phyloP scores from a whole-genome alignment of 2,113 vertebrate genomes.

The Dipodomys spectabilis region DNA sequence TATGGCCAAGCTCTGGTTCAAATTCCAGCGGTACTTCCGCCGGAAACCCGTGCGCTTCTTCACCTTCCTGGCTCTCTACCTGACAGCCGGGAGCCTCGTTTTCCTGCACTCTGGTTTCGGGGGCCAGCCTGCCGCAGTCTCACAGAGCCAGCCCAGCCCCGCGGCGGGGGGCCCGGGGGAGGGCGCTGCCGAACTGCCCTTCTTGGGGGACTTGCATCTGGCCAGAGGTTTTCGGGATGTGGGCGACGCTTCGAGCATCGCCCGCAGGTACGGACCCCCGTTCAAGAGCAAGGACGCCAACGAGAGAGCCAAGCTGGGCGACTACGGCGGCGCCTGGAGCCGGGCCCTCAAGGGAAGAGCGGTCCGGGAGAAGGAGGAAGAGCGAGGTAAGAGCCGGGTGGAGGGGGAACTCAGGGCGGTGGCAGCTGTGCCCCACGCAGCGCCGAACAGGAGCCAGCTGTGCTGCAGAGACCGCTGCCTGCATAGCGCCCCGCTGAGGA shows the following conservation, averaged over 20 bases:
- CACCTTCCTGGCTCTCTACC: conserved; percentile 94
- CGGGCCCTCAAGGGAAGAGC: conserved; percentile 89
- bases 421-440: not conserved
- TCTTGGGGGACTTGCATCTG: conserved; percentile 85
- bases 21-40: conserved; percentile 95
- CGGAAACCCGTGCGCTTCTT: conserved; percentile 95
- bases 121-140: conserved; percentile 83
- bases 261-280: conserved; percentile 89
- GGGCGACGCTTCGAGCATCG: conserved; percentile 45
- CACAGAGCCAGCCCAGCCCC: conserved; percentile 73
- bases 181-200: conserved; percentile 82
- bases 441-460: not conserved
- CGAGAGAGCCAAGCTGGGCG: conserved; percentile 83
- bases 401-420: not conserved
- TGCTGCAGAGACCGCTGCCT: rapidly evolving
- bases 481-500: not conserved
- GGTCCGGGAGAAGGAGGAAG: conserved; percentile 92
- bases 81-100: conserved; percentile 94
- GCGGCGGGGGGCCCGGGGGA: conserved; percentile 65
- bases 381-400: conserved; percentile 89
- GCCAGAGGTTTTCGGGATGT: conserved; percentile 88
- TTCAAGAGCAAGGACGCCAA: conserved; percentile 87
- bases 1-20: conserved; percentile 95
- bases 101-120: conserved; percentile 94
- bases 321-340: conserved; percentile 89